A percentile compares a stretch with the other conserved stretches of the same genome.
These are phyloP conservation scores for Meteorus cinctellus DNA, from an alignment of 2,888 invertebrate genomes.

Conservation along the genomic window DNA sequence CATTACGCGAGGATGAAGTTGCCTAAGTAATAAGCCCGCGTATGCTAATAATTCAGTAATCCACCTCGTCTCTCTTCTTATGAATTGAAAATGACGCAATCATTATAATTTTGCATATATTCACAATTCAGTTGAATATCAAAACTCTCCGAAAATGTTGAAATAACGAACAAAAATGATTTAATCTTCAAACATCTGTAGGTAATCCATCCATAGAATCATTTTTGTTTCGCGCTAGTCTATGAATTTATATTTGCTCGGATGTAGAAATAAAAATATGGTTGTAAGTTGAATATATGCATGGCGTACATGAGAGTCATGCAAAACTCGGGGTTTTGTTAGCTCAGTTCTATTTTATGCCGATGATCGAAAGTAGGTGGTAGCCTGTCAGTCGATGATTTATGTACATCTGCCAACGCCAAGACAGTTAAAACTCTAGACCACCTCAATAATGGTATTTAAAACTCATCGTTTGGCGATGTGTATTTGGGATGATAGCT, in stretches of 20 bases:
- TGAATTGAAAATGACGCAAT: constrained; percentile 45
- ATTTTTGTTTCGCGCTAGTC: neutral
- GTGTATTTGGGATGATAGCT: constrained; percentile 40
- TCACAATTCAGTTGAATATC: neutral
- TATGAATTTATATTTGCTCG: neutral
- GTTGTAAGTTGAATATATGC: neutral
- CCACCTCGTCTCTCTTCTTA: constrained; percentile 32
- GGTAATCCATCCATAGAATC: neutral
- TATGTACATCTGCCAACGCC: constrained; percentile 53
- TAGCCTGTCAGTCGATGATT: constrained; percentile 59
- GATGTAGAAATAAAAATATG: neutral
- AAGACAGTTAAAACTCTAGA: constrained; percentile 34
- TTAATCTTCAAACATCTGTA: neutral
- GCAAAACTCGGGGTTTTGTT: constrained; percentile 17
- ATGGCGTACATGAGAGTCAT: neutral
- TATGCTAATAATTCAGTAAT: constrained; percentile 28
- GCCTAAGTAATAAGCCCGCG: constrained; percentile 41
- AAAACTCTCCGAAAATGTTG: neutral
- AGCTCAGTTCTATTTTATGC: constrained; percentile 42
- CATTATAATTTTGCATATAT: constrained; percentile 15
- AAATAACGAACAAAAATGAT: neutral
- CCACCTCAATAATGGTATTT: constrained; percentile 38
- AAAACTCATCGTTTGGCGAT: constrained; percentile 37
- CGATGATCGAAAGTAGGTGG: constrained; percentile 52
- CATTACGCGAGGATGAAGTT: constrained; percentile 47